Evolutionary conservation across 2,888 invertebrate genomes (phyloP), one percentile per base, ranked within the genome.

Genomic region (Sphaeridia pumilis): DNA sequence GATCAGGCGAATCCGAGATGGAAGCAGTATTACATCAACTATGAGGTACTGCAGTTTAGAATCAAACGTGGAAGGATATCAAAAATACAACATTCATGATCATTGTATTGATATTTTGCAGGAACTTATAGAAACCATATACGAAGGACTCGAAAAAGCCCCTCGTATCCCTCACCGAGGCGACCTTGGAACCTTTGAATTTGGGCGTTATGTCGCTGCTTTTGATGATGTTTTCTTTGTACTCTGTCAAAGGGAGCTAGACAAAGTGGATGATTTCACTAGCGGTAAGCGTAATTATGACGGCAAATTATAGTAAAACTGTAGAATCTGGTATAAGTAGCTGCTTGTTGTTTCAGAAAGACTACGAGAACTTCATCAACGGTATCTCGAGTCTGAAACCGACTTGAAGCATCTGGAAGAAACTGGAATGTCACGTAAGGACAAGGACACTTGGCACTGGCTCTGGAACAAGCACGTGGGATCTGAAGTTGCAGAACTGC

Each of bases 121-220:
- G 50, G 50, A 44, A 14, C 20, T 50, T 21, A 50, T 26, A 45
- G 35, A 50, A 24, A 27, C 43, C 12, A 20, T 50, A 17, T 45
- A 50, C 14, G 50, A 50, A 20, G 50, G 50, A 14, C 22, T 50
- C 10, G 26, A 21, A 7, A 50, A 50, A 26, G 50, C 50, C 7
- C 50, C 50, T 2, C 43, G 35, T 14, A 45, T 45, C 2, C 17
- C 12, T 4, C 24, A 2, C 10, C 22, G n/a, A 12, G 17, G 14
- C n/a, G 49, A 41, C 14, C n/a, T 34, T 2, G 43, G 43, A 4
- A 20, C 27, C 14, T n/a, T 41, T 17, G 34, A 43, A 14, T 50
- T 27, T 17, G 36, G 7, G 2, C 28, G 35, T 4, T 50, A 45
- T 50, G 50, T 50, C 2, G 4, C 34, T 10, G 20, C 35, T 14